Evolutionary conservation across 2,797 vertebrate species (phyloP).

Genomic region (Sebastes cheni): DNA sequence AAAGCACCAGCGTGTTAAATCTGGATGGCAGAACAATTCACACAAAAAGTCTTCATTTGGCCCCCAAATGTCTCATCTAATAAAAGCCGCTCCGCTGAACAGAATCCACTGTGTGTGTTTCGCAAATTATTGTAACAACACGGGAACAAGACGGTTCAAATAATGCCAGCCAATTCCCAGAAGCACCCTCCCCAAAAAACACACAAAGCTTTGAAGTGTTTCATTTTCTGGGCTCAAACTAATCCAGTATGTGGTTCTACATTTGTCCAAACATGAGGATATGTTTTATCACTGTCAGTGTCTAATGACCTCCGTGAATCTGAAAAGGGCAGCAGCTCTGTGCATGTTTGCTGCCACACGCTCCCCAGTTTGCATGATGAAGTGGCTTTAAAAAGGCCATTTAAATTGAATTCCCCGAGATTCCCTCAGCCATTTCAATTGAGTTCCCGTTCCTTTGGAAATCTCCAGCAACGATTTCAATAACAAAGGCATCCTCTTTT

Average conservation of each 20-base stretch:
- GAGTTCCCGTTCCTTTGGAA: slow-evolving; percentile 35
- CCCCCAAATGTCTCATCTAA: slow-evolving; percentile 8
- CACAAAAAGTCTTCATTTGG: slow-evolving; percentile 39
- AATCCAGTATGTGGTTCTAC: slow-evolving; percentile 18
- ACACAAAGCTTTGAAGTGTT: slow-evolving; percentile 1
- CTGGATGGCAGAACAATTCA: slow-evolving; percentile 23
- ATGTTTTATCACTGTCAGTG: slow-evolving; percentile 38
- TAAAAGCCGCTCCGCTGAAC: slow-evolving; percentile 29
- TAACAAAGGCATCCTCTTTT: slow-evolving; percentile 41
- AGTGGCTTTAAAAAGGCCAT: slow-evolving; percentile 38
- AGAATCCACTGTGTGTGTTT: slow-evolving; percentile 7
- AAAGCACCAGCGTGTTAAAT: slow-evolving; percentile 16
- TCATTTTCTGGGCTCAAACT: slow-evolving; percentile 26
- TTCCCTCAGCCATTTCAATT: slow-evolving; percentile 21
- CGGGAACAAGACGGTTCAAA: not conserved
- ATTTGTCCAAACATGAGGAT: slow-evolving; percentile 18
- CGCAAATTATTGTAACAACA: slow-evolving; percentile 23
- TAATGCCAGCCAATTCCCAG: slow-evolving; percentile 1
- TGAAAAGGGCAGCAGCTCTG: slow-evolving; percentile 46
- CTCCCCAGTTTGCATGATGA: slow-evolving; percentile 35
- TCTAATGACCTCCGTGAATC: slow-evolving; percentile 49
- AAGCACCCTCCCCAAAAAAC: not conserved
- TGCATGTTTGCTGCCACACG: slow-evolving; percentile 33
- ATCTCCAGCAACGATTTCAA: slow-evolving; percentile 37
- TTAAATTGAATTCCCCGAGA: slow-evolving; percentile 33